phyloP scores from a whole-genome alignment of 2,113 vertebrate genomes.

The rat (Rattus norvegicus) region DNA sequence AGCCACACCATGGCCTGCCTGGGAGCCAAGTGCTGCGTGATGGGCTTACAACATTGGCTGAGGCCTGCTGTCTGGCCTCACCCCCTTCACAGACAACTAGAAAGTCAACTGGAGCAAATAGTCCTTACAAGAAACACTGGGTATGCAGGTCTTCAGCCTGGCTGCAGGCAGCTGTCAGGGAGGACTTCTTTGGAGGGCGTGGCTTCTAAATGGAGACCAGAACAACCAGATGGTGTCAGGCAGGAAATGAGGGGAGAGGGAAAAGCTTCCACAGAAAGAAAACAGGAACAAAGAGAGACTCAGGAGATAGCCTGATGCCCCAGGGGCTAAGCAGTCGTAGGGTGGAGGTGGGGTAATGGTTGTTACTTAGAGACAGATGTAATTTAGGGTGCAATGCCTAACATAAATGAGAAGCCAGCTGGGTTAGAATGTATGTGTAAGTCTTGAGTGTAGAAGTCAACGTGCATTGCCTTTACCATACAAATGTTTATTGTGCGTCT shows the following conservation, averaged over 20 bases:
- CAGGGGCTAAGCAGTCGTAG: neutral
- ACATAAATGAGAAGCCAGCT: conserved; percentile 15
- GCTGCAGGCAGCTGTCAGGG: neutral
- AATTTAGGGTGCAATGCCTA: neutral
- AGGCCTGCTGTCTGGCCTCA: neutral
- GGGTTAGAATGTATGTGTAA: neutral
- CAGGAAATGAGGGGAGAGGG: neutral
- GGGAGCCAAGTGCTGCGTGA: neutral
- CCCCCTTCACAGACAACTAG: neutral
- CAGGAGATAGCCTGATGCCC: neutral
- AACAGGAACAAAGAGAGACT: neutral
- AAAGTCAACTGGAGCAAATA: neutral
- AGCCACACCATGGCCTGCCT: neutral
- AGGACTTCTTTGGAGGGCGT: conserved; percentile 7
- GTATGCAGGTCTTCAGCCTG: neutral
- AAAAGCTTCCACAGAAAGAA: conserved; percentile 39
- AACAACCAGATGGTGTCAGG: conserved; percentile 35
- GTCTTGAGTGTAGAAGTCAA: conserved; percentile 41
- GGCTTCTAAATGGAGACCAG: conserved; percentile 35
- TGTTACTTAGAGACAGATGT: neutral
- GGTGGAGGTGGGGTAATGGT: neutral
- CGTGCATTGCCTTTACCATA: conserved; percentile 56
- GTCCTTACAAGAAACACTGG: neutral
- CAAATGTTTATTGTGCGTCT: conserved; percentile 72
- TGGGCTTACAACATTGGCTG: neutral